Percentiles rank a stretch among this genome's conserved stretches.
These are phyloP conservation scores for Parazoanthus atlanticus DNA, from an alignment of 92 coral and sea anemone genomes.

Conservation along the genomic window DNA sequence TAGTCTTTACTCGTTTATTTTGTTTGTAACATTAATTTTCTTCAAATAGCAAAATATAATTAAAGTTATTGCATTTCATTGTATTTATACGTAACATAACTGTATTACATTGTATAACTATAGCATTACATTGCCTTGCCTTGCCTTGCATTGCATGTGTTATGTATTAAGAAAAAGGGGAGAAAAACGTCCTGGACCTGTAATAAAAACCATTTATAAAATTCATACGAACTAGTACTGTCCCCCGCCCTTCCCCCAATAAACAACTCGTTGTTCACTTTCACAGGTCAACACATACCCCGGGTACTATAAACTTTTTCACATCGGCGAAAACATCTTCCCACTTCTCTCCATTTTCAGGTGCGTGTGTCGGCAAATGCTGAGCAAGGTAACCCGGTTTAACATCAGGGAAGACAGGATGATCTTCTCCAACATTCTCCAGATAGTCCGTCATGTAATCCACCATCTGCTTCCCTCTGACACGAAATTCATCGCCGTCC, in stretches of 20 bases:
- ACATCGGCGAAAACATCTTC: constrained; percentile 1
- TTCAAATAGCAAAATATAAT: no score
- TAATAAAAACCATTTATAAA: no score
- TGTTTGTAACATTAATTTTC: no score
- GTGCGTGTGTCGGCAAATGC: not conserved
- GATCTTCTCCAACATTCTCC: not conserved
- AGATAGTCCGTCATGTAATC: not conserved
- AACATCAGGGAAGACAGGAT: not conserved
- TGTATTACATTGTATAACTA: no score
- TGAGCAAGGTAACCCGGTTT: not conserved
- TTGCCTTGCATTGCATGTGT: no score
- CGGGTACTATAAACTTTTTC: not conserved
- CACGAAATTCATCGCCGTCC: not conserved
- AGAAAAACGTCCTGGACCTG: no score
- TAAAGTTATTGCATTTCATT: no score
- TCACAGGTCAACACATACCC: not conserved
- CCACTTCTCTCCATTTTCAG: not conserved
- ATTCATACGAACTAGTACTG: no score
- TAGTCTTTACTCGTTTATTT: no score
- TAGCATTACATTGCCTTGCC: no score
- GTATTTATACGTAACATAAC: no score
- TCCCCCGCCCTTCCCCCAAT: not conserved
- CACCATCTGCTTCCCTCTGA: not conserved
- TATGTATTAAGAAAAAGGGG: no score
- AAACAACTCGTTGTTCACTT: not conserved